Evolutionary conservation across 2,113 vertebrate genomes (phyloP).

Genomic region (Grantiella picta): DNA sequence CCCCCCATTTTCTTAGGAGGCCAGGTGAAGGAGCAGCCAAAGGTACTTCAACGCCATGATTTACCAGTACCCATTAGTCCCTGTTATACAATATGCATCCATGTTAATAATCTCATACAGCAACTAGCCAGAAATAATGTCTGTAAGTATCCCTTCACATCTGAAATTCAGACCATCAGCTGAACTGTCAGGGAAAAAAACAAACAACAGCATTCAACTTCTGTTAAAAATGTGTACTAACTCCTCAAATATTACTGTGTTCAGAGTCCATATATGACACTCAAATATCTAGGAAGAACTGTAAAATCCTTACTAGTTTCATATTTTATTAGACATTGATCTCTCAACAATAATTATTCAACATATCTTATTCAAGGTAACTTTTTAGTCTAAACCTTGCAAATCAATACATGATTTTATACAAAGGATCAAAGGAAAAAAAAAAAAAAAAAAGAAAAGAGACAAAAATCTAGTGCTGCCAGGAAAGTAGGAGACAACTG

Average conservation of each 20-base stretch:
- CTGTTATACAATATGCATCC: neutral
- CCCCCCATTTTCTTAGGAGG: neutral
- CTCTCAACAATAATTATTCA: neutral
- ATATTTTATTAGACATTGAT: neutral
- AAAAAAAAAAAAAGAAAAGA: rapidly evolving
- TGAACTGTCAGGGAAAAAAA: neutral
- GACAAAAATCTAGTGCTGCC: neutral
- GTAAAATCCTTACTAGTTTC: neutral
- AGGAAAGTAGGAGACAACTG: neutral
- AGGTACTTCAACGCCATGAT: neutral
- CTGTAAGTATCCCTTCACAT: neutral
- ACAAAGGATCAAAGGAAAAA: neutral
- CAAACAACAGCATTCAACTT: neutral
- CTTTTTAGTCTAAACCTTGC: neutral
- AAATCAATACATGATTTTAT: neutral
- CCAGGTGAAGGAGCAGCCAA: neutral
- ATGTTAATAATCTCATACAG: neutral
- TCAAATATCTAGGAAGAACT: neutral
- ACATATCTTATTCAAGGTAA: neutral
- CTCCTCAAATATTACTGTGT: neutral
- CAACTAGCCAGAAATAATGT: neutral
- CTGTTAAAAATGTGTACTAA: neutral
- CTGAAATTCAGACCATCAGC: neutral
- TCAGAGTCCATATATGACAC: neutral
- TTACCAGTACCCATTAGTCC: neutral